Base-by-base conservation (phyloP, 1,140 invertebrate species). In the Oedothorax gibbosus region DNA sequence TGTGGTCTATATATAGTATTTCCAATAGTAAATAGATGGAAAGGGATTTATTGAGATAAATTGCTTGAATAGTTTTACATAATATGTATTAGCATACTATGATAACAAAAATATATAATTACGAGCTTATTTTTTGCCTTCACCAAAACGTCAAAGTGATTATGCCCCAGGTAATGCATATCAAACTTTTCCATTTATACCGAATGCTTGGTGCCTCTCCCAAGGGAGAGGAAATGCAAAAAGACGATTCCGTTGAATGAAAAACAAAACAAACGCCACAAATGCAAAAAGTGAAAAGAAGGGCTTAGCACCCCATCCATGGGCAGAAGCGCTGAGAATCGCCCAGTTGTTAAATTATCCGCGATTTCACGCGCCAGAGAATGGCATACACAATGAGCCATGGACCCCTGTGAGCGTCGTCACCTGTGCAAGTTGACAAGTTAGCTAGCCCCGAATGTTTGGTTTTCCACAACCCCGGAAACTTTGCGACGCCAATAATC, bases 341-440 rank as follows among this genome's bases (percentile, higher is more conserved):
- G 81, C 50, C 81, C 81, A 84, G 81, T 84, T 84, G 81, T 65
- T 75, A 84, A 84, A 84, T 84, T 84, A 84, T 84, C 72, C 62
- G 51, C 80, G 80, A 82, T 82, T 82, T 82, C 69, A 73, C 80
- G 80, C 69, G 56, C 66, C 54, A 35, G 35, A 75, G 81, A 84
- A 84, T 76, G 81, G 81, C 81, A 84, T 84, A 84, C 51, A 75
- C 81, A 84, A 84, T 84, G 81, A 84, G 53, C 60, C 14, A 57
- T 12, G 81, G 51, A 65, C 18, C 35, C 81, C 72, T 84, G 81
- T 20, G 81, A 84, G 76, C 60, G 35, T 8, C 49, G 18, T 51
- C 81, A 84, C 81, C 71, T 84, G 81, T 68, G 18, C 49, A 69
- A 14, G 80, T 54, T 72, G 81, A 84, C 81, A 84, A 84, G 81